Evolutionary conservation across 1,140 invertebrate genomes (phyloP), one percentile per base, ranked within the genome.

Genomic region (Musca vetustissima): DNA sequence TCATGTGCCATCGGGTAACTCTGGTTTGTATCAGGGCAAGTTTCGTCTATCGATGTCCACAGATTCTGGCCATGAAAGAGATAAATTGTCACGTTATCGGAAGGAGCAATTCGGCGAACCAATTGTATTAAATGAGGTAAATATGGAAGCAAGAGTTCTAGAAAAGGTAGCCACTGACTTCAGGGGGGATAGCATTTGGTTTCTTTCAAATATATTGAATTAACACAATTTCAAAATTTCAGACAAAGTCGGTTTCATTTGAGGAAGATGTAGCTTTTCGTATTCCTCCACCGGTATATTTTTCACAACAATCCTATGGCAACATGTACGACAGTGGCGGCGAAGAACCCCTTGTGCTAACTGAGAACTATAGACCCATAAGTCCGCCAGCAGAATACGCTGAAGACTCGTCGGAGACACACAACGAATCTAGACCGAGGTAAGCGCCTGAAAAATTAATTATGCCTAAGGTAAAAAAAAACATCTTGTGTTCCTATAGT

Each of bases 321-420:
- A 65, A 82, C 32, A 70, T 76, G 36, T 80, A 79, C 28, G 66
- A 68, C 11, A 72, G 70, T 4, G 75, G 74, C 2, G 75, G 74
- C 2, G 78, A 83, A 64, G 78, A 82, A 53, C 79, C 74, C 8
- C 75, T 80, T 4, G 81, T 79, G 1, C 81, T 82, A 11, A 83
- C 76, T 0, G 86, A 86, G 49, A 84, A 85, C 71, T 83, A 86
- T 74, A 84, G 84, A 68, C 82, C 88, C 69, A 87, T 90, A 64
- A 89, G 88, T 76, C 88, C 88, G 21, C 88, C 88, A 1, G 88
- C 88, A 4, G 87, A 89, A 73, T 90, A 90, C 72, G 87, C 87
- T 1, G 79, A 81, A 28, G 83, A 83, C 50, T 76, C 82, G 48
- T 76, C 74, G 36, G 55, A 85, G 82, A 71, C 73, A 25, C 73